A percentile compares a stretch with the other conserved stretches of the same genome.
Evolutionary conservation across 2,888 invertebrate genomes (phyloP).

Genomic region (Diloba caeruleocephala): DNA sequence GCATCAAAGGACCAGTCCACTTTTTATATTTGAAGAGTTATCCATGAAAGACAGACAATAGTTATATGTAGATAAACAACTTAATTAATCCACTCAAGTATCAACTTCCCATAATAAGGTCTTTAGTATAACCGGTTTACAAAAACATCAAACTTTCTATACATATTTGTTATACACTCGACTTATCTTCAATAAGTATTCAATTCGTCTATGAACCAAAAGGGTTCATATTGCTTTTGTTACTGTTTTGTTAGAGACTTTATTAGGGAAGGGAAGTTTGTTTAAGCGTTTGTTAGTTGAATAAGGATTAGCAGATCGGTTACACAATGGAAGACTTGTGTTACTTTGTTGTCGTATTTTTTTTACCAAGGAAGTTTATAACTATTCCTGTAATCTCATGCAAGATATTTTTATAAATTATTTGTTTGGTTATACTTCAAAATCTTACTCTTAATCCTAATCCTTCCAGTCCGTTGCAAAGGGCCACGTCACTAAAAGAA

Average conservation of each 20-base stretch:
- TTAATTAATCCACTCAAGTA: slow-evolving; percentile 39
- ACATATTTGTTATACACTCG: slow-evolving; percentile 39
- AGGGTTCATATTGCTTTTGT: slow-evolving; percentile 38
- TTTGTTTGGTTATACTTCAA: too few species aligned
- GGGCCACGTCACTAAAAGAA: too few species aligned
- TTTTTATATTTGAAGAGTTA: too few species aligned
- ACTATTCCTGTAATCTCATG: too few species aligned
- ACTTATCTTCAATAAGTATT: slow-evolving; percentile 42
- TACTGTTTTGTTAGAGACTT: slow-evolving; percentile 30
- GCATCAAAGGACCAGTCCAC: too few species aligned
- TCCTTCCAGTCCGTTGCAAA: too few species aligned
- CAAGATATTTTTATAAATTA: neutral
- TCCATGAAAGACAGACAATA: too few species aligned
- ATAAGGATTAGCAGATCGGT: slow-evolving; percentile 49
- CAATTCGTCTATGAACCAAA: slow-evolving; percentile 22
- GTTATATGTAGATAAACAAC: slow-evolving; percentile 26
- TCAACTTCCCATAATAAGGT: slow-evolving; percentile 41
- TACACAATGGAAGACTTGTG: slow-evolving; percentile 36
- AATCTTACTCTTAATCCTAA: too few species aligned
- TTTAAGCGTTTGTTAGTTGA: slow-evolving; percentile 42
- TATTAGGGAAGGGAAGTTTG: slow-evolving; percentile 36
- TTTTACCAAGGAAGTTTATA: neutral
- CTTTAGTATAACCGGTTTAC: slow-evolving; percentile 31
- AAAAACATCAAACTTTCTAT: slow-evolving; percentile 45
- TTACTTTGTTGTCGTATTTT: slow-evolving; percentile 18